These are phyloP conservation scores for Chymomyza fuscimana DNA, from an alignment of 2,888 invertebrate genomes.

Conservation along the genomic window DNA sequence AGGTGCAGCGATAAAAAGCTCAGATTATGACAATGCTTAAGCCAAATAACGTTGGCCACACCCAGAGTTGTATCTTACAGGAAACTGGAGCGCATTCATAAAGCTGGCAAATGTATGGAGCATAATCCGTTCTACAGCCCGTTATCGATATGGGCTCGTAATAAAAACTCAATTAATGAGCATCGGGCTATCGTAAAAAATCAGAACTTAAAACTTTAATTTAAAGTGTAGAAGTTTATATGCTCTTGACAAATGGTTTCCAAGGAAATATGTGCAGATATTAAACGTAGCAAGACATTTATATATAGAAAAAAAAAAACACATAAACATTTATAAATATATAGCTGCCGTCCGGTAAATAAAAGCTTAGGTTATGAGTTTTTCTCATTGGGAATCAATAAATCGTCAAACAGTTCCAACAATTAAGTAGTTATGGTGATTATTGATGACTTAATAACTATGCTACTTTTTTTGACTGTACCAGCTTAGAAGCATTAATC, in stretches of 20 bases:
- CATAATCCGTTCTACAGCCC: slow-evolving; percentile 52
- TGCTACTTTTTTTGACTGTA: no score
- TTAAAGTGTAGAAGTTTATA: neutral
- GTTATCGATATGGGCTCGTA: slow-evolving; percentile 12
- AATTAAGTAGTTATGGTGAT: no score
- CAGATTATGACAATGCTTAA: neutral
- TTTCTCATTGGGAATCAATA: no score
- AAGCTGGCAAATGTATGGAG: slow-evolving; percentile 9
- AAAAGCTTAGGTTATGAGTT: no score
- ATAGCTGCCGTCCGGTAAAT: no score
- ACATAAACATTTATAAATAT: no score
- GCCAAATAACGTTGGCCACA: neutral
- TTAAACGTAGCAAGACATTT: no score
- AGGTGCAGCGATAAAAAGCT: neutral
- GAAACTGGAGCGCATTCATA: neutral
- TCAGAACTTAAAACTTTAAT: neutral
- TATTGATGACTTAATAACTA: no score
- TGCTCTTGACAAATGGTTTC: neutral
- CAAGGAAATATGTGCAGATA: neutral
- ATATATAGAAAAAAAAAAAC: no score
- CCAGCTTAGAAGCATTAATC: no score
- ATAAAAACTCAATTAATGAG: slow-evolving; percentile 68
- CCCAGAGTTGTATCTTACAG: neutral
- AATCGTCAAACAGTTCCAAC: no score
- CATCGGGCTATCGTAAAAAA: neutral